Evolutionary conservation across 2,797 vertebrate species (phyloP).

Genomic region (Sebastes hubbsi): DNA sequence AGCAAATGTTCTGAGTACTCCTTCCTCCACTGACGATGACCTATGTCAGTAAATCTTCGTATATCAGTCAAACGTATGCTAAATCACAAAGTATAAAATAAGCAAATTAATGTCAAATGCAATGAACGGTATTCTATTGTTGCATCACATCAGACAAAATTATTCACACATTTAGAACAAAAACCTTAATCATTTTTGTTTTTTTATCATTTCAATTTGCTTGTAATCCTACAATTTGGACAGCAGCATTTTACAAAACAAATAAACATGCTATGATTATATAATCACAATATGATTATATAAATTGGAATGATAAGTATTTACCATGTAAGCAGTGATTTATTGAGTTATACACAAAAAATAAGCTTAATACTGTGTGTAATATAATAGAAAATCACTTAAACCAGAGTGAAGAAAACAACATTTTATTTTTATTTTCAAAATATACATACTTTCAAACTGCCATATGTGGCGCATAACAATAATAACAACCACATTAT

Average conservation of each 20-base stretch:
- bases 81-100: background rate
- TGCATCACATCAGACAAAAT: background rate
- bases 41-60: background rate
- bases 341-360: background rate
- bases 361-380: background rate
- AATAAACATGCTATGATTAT: too few relatives aligned
- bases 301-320: background rate
- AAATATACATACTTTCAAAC: background rate
- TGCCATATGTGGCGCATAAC: background rate
- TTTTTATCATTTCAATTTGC: too few relatives aligned
- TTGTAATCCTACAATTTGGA: too few relatives aligned
- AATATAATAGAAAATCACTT: background rate
- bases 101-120: background rate
- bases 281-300: too few relatives aligned
- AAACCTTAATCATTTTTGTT: too few relatives aligned
- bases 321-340: background rate
- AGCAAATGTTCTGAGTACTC: too few relatives aligned
- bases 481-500: background rate
- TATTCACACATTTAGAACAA: background rate
- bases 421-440: conserved; percentile 8
- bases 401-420: background rate
- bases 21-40: background rate
- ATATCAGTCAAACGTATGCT: background rate
- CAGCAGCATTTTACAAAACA: too few relatives aligned
- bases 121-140: background rate